Evolutionary conservation across 2,888 invertebrate species (phyloP).

Genomic region (Erpobdella octoculata): DNA sequence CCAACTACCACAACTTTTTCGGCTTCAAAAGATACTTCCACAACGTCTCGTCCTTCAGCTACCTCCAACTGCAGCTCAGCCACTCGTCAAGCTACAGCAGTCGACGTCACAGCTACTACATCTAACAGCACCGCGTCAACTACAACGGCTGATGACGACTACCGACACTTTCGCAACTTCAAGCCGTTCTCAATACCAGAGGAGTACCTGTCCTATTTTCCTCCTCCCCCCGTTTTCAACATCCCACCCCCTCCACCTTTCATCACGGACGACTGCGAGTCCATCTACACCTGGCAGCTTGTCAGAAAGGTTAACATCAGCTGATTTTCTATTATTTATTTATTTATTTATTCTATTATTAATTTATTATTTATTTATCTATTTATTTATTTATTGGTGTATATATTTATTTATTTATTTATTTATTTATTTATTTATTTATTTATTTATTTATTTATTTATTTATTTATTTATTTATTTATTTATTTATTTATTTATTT

Average conservation of each 20-base stretch:
- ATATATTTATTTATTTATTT: too few relatives aligned
- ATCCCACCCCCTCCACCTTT: slow-evolving; percentile 23
- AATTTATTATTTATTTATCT: too few relatives aligned
- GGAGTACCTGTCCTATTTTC: not conserved
- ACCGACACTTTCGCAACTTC: not conserved
- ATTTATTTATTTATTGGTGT: too few relatives aligned
- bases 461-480: too few relatives aligned
- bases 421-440: too few relatives aligned
- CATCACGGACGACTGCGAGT: slow-evolving; percentile 15
- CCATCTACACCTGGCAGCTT: slow-evolving; percentile 22
- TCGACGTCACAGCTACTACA: not conserved
- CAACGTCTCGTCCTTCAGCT: too few relatives aligned
- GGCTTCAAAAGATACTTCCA: too few relatives aligned
- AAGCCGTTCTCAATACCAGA: slow-evolving; percentile 6
- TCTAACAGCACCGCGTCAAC: not conserved
- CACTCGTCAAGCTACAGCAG: not conserved
- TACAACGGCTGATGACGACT: not conserved
- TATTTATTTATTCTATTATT: not conserved
- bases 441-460: too few relatives aligned
- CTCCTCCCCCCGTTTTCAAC: slow-evolving; percentile 21
- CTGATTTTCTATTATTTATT: not conserved
- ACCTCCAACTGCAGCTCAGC: too few relatives aligned
- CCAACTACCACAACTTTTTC: too few relatives aligned
- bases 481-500: too few relatives aligned
- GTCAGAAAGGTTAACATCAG: slow-evolving; percentile 14